Evolutionary conservation across 2,113 vertebrate species (phyloP).

Genomic region (Turnix velox): DNA sequence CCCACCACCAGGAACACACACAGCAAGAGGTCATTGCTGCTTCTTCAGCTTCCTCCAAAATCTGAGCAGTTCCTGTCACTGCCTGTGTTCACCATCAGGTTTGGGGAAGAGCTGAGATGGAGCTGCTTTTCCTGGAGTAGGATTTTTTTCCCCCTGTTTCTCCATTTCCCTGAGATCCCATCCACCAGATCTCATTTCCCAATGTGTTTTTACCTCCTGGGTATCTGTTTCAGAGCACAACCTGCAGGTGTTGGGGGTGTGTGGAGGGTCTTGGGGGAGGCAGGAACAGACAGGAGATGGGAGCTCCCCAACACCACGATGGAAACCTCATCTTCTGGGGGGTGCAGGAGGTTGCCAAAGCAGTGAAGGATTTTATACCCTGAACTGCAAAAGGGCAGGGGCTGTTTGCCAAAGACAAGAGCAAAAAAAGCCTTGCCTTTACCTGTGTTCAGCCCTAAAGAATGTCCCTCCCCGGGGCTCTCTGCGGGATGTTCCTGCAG

Average conservation of each 20-base stretch:
- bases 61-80: rapidly evolving
- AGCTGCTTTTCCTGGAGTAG: background rate
- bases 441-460: rapidly evolving
- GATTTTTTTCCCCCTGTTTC: rapidly evolving
- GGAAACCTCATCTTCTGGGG: rapidly evolving
- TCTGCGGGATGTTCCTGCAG: background rate
- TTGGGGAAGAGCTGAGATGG: background rate
- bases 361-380: background rate
- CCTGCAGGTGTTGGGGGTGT: rapidly evolving
- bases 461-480: rapidly evolving
- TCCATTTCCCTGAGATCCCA: background rate
- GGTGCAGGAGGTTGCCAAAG: background rate
- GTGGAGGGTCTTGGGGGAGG: background rate
- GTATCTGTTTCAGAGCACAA: background rate
- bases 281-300: rapidly evolving
- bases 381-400: background rate
- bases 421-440: background rate
- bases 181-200: background rate
- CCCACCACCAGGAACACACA: rapidly evolving
- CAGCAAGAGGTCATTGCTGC: rapidly evolving
- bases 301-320: rapidly evolving
- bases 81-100: rapidly evolving
- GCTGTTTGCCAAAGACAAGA: background rate
- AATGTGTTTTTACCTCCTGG: rapidly evolving
- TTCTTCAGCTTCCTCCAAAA: background rate